These are phyloP conservation scores for Nothocercus nigrocapillus DNA, from an alignment of 2,113 vertebrate genomes.

Conservation along the genomic window DNA sequence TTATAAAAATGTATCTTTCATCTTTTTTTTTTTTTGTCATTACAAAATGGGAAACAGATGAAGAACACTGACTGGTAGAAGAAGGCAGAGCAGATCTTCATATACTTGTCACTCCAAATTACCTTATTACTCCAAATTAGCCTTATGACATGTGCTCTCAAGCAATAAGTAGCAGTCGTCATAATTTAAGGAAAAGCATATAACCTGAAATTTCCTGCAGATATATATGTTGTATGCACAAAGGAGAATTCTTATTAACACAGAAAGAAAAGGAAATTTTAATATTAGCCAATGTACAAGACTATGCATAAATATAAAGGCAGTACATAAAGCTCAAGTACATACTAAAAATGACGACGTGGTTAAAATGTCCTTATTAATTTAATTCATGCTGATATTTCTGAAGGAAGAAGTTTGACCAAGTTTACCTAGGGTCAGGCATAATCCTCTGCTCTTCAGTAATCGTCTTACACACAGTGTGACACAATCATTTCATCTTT, in stretches of 20 bases:
- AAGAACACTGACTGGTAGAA: neutral
- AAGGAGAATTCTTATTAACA: neutral
- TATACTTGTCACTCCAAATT: constrained; percentile 24
- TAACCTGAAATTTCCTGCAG: neutral
- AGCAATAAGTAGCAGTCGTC: neutral
- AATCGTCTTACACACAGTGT: neutral
- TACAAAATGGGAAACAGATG: neutral
- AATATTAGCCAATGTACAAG: neutral
- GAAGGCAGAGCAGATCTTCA: constrained; percentile 27
- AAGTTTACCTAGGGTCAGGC: neutral
- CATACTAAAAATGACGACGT: neutral
- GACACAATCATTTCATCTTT: neutral
- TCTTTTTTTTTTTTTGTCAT: constrained; percentile 44
- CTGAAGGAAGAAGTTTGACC: neutral
- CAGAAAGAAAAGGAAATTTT: neutral
- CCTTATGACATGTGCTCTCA: neutral
- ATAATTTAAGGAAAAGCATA: neutral
- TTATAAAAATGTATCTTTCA: neutral
- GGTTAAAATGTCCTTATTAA: neutral
- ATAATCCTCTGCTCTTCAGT: neutral
- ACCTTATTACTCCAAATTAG: constrained; percentile 29
- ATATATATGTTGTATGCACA: neutral
- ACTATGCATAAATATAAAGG: neutral
- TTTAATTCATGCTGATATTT: neutral
- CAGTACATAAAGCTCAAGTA: neutral